Percentiles rank a stretch among this genome's conserved stretches.
These are phyloP conservation scores for Octomys mimax DNA, from an alignment of 2,797 vertebrate species.

Conservation along the genomic window DNA sequence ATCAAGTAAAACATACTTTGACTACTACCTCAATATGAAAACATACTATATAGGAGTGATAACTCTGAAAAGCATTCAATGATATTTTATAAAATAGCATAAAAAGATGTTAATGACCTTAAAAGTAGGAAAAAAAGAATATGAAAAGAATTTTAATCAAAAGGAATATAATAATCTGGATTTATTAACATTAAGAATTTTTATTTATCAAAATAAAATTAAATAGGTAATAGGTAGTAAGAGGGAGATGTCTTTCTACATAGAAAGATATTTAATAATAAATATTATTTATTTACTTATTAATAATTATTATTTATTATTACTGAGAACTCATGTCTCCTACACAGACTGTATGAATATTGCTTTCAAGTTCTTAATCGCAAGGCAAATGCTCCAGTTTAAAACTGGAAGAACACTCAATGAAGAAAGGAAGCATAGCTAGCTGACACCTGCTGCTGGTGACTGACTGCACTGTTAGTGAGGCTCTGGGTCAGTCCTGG, in stretches of 20 bases:
- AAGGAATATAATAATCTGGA: neutral
- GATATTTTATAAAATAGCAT: neutral
- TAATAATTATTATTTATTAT: too few species aligned
- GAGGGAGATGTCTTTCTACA: neutral
- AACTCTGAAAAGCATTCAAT: neutral
- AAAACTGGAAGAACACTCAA: neutral
- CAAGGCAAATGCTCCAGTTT: neutral
- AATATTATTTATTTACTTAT: too few species aligned
- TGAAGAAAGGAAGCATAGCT: neutral
- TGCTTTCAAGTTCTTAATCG: neutral
- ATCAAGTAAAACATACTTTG: neutral
- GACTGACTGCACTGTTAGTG: neutral
- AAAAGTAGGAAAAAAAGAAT: neutral
- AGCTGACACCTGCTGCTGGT: neutral
- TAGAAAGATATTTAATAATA: neutral
- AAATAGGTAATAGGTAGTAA: neutral
- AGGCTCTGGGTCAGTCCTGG: neutral
- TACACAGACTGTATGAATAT: neutral
- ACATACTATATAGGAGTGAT: neutral
- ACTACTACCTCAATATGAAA: neutral
- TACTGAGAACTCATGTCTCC: neutral
- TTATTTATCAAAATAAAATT: neutral
- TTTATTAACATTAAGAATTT: slow-evolving; percentile 32
- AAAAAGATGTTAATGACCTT: neutral
- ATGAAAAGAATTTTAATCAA: neutral